Evolutionary conservation across 2,797 vertebrate genomes (phyloP).

Genomic region (Acipenser transmontanus): DNA sequence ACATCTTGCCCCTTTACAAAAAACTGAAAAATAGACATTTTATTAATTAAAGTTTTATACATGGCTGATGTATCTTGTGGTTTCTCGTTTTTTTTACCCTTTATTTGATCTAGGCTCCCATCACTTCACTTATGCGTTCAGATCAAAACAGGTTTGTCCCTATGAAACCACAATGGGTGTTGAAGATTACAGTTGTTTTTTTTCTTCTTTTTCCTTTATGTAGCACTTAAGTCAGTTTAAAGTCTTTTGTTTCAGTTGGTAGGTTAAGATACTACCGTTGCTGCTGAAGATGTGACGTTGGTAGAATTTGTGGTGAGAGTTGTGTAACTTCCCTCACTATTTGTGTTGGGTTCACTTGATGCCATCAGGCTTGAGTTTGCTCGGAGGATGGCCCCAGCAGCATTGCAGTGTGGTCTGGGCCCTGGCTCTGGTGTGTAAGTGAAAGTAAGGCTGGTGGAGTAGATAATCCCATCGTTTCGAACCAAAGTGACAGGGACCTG

Average conservation of each 20-base stretch:
- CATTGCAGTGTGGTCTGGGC: constrained; percentile 93
- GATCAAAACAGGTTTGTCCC: constrained; percentile 63
- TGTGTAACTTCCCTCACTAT: constrained; percentile 68
- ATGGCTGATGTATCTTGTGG: constrained; percentile 49
- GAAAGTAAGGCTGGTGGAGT: constrained; percentile 98
- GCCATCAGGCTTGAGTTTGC: constrained; percentile 79
- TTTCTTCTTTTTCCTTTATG: constrained; percentile 50
- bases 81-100: constrained; percentile 35
- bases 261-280: constrained; percentile 94
- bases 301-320: constrained; percentile 71
- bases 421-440: constrained; percentile 98
- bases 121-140: constrained; percentile 36
- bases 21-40: constrained; percentile 63
- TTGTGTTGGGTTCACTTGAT: constrained; percentile 60
- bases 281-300: constrained; percentile 82
- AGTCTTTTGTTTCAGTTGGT: constrained; percentile 53
- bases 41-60: constrained; percentile 50
- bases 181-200: constrained; percentile 47
- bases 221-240: constrained; percentile 65
- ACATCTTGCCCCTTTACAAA: constrained; percentile 66
- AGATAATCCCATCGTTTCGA: constrained; percentile 95
- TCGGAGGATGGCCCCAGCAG: constrained; percentile 91
- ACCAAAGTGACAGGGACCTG: constrained; percentile 98
- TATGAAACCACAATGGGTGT: constrained; percentile 65
- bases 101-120: constrained; percentile 75